These are phyloP conservation scores for Lasioglossum leucozonium DNA, from an alignment of 2,888 invertebrate genomes.

Conservation along the genomic window DNA sequence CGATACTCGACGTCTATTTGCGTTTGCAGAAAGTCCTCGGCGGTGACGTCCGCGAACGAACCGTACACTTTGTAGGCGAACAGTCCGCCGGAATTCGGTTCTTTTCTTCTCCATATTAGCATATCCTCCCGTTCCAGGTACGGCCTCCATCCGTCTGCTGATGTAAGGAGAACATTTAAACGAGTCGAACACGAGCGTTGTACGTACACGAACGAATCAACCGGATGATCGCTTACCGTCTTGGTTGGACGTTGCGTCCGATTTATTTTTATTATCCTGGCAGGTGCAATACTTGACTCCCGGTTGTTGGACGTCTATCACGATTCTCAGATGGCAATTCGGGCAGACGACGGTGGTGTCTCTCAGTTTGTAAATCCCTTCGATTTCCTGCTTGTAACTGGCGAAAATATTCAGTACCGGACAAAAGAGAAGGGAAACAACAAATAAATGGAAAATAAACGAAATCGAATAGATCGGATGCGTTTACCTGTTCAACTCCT, in stretches of 20 bases:
- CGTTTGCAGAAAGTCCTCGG: slow-evolving; percentile 92
- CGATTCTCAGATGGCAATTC: slow-evolving; percentile 84
- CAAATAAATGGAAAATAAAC: background rate
- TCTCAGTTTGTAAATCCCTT: slow-evolving; percentile 86
- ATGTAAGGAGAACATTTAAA: background rate
- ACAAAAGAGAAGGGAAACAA: no score
- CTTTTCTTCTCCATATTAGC: slow-evolving; percentile 92
- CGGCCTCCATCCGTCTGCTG: slow-evolving; percentile 87
- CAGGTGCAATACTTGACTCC: slow-evolving; percentile 86
- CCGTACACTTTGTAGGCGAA: slow-evolving; percentile 96
- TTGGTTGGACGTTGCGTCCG: slow-evolving; percentile 42
- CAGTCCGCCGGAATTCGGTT: slow-evolving; percentile 87
- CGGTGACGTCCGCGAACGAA: slow-evolving; percentile 91
- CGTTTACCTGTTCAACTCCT: slow-evolving; percentile 85
- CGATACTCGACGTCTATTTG: slow-evolving; percentile 93
- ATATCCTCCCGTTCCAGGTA: slow-evolving; percentile 92
- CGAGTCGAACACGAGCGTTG: background rate
- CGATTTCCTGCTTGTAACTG: slow-evolving; percentile 87
- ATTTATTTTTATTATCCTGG: slow-evolving; percentile 67
- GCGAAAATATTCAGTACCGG: background rate
- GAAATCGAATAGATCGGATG: background rate
- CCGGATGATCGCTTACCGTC: slow-evolving; percentile 38
- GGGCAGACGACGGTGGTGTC: slow-evolving; percentile 86
- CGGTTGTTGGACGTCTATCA: slow-evolving; percentile 82
- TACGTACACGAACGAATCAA: background rate